These are phyloP conservation scores for Ecdyonurus torrentis DNA, from an alignment of 2,888 invertebrate species.

Conservation along the genomic window DNA sequence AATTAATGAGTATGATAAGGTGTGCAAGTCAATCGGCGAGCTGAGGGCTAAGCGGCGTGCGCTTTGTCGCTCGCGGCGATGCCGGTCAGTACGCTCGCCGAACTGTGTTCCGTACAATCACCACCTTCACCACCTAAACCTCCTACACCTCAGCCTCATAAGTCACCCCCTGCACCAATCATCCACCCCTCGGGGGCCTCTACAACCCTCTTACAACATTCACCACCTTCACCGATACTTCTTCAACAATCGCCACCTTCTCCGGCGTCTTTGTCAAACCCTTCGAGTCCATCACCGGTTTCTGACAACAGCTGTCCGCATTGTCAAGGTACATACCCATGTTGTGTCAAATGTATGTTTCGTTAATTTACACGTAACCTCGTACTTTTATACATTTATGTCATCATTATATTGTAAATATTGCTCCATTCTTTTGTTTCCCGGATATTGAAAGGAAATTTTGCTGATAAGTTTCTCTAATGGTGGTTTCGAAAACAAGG, in stretches of 20 bases:
- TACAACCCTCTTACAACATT: background rate
- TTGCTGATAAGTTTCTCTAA: too few relatives aligned
- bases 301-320: background rate
- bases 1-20: background rate
- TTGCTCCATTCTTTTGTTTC: too few relatives aligned
- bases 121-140: background rate
- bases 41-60: background rate
- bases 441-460: too few relatives aligned
- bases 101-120: background rate
- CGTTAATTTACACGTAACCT: too few relatives aligned
- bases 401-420: too few relatives aligned
- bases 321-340: slow-evolving; percentile 1
- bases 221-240: background rate
- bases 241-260: background rate
- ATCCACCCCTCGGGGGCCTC: background rate
- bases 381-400: too few relatives aligned
- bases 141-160: background rate
- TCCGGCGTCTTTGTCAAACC: background rate
- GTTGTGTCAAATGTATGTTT: too few relatives aligned
- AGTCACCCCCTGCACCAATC: background rate
- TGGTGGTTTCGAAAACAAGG: too few relatives aligned
- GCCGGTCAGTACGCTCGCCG: slow-evolving; percentile 1
- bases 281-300: background rate
- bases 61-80: background rate
- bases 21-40: background rate